Conservation (phyloP, 1,140 invertebrate species). For the Ceratosolen solmsi region DNA sequence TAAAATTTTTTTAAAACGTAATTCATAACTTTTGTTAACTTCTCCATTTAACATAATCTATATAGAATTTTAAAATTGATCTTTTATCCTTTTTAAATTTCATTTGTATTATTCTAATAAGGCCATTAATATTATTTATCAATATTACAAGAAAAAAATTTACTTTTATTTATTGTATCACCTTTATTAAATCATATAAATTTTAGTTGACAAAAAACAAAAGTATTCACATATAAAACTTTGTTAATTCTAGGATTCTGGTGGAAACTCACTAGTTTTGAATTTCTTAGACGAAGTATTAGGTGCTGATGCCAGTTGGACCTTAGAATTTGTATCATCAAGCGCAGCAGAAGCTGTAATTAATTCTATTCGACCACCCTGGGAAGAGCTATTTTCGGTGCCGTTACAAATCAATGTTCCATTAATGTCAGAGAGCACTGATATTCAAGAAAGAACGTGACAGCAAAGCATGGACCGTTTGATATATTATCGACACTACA, state of each 20-base stretch:
- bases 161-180: background rate
- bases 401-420: conserved; percentile 65
- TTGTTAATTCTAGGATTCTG: conserved; percentile 58
- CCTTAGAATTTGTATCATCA: conserved; percentile 62
- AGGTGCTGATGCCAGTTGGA: conserved; percentile 65
- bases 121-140: too few relatives aligned
- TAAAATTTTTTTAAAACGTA: too few relatives aligned
- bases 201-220: background rate
- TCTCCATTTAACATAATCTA: too few relatives aligned
- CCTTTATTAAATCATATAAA: background rate
- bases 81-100: too few relatives aligned
- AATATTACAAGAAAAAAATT: background rate
- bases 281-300: conserved; percentile 68
- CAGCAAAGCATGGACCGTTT: background rate
- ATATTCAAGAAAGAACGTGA: conserved; percentile 21
- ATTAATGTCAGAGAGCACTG: background rate
- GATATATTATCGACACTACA: background rate
- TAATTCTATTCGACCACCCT: conserved; percentile 67
- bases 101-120: too few relatives aligned
- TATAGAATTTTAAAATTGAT: too few relatives aligned
- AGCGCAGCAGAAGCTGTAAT: conserved; percentile 66
- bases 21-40: too few relatives aligned
- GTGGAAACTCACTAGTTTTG: conserved; percentile 57
- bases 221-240: background rate
- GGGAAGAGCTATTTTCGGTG: conserved; percentile 71